phyloP scores from a whole-genome alignment of 2,113 vertebrate species.

The Platycercus adscitus region DNA sequence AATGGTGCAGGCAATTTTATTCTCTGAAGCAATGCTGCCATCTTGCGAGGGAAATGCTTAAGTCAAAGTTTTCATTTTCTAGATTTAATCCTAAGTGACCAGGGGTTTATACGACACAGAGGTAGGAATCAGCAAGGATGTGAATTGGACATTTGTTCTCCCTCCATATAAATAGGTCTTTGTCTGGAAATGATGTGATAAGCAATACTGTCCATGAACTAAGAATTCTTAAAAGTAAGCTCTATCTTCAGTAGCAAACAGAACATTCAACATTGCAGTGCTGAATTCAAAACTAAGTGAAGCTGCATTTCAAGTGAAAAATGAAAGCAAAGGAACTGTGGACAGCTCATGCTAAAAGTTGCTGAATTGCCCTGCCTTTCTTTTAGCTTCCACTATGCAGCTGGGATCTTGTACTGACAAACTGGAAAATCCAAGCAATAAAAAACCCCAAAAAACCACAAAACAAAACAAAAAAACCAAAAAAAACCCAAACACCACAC shows the following conservation, averaged over 20 bases:
- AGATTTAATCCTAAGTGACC: background rate
- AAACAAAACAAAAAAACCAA: too few relatives aligned
- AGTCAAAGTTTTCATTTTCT: background rate
- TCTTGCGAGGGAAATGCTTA: conserved; percentile 27
- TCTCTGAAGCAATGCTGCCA: background rate
- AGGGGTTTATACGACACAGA: background rate
- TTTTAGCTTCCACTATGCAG: background rate
- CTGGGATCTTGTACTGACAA: background rate
- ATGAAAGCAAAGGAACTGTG: background rate
- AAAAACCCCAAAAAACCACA: background rate
- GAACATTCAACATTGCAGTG: background rate
- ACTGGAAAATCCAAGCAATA: background rate
- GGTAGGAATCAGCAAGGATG: background rate
- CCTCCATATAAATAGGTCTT: background rate
- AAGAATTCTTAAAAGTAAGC: background rate
- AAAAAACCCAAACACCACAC: too few relatives aligned
- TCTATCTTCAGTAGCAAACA: background rate
- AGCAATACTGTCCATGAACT: background rate
- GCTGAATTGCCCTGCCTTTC: background rate
- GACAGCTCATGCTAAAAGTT: background rate
- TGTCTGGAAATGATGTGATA: background rate
- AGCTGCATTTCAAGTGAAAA: background rate
- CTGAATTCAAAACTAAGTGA: background rate
- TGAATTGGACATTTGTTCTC: background rate
- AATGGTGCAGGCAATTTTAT: background rate